These are phyloP conservation scores for Nebria ingens DNA, from an alignment of 1,140 invertebrate genomes.

Conservation along the genomic window DNA sequence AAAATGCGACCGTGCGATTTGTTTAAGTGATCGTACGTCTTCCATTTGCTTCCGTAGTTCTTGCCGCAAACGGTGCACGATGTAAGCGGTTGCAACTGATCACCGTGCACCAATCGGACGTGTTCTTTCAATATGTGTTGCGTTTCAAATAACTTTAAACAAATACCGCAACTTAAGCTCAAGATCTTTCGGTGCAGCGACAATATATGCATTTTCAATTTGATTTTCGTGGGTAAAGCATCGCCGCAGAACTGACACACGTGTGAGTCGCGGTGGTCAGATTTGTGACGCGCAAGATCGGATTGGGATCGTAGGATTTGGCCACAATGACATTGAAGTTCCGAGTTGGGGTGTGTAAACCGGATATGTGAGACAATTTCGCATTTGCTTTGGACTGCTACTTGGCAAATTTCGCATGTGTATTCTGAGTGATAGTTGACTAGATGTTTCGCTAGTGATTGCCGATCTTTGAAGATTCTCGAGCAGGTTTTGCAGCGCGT, in stretches of 20 bases:
- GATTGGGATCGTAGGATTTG: slow-evolving; percentile 45
- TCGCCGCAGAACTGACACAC: slow-evolving; percentile 53
- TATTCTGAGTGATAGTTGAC: slow-evolving; percentile 46
- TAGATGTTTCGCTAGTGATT: slow-evolving; percentile 43
- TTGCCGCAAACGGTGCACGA: slow-evolving; percentile 51
- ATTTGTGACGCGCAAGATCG: slow-evolving; percentile 41
- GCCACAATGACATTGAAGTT: slow-evolving; percentile 42
- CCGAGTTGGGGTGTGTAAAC: slow-evolving; percentile 43
- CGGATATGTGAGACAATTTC: slow-evolving; percentile 50
- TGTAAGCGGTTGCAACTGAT: slow-evolving; percentile 39
- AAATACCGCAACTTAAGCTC: slow-evolving; percentile 47
- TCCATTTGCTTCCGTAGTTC: slow-evolving; percentile 48
- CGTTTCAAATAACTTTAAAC: slow-evolving; percentile 43
- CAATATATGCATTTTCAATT: slow-evolving; percentile 48
- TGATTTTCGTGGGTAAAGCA: slow-evolving; percentile 45
- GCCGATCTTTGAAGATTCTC: slow-evolving; percentile 46
- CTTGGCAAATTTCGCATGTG: slow-evolving; percentile 43
- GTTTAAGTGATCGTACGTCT: slow-evolving; percentile 50
- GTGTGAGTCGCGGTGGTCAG: slow-evolving; percentile 42
- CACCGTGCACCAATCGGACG: slow-evolving; percentile 40
- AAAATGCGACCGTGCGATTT: slow-evolving; percentile 49
- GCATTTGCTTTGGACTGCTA: slow-evolving; percentile 39
- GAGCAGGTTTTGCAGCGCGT: slow-evolving; percentile 44
- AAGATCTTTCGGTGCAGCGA: slow-evolving; percentile 44
- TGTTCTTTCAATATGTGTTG: slow-evolving; percentile 47